Conservation (phyloP, 1,140 invertebrate species). For the Tribolium madens region DNA sequence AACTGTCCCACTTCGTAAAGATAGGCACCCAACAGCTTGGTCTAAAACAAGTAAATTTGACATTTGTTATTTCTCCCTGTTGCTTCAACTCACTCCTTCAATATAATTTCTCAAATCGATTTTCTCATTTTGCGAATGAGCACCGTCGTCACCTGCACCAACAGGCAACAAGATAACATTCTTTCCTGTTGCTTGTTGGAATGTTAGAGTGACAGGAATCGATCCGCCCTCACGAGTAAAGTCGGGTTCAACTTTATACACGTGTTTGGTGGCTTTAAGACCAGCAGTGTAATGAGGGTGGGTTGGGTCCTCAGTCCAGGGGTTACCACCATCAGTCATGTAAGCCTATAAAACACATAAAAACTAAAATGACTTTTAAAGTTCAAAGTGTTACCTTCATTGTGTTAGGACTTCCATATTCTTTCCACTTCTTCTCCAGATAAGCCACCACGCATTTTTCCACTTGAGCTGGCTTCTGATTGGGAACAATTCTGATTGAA, state of each 20-base stretch:
- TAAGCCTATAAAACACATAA: slow-evolving; percentile 65
- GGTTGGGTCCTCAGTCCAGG: slow-evolving; percentile 93
- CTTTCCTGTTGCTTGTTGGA: slow-evolving; percentile 90
- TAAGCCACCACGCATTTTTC: slow-evolving; percentile 81
- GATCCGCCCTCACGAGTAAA: slow-evolving; percentile 93
- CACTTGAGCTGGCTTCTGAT: slow-evolving; percentile 86
- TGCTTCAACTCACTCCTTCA: slow-evolving; percentile 80
- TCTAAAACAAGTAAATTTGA: slow-evolving; percentile 73
- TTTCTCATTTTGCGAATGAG: slow-evolving; percentile 99
- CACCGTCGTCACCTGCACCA: slow-evolving; percentile 94
- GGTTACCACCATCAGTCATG: slow-evolving; percentile 83
- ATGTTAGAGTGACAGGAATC: slow-evolving; percentile 87
- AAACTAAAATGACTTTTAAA: background rate
- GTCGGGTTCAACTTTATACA: slow-evolving; percentile 94
- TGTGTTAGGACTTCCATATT: slow-evolving; percentile 86
- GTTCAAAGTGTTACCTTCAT: slow-evolving; percentile 74
- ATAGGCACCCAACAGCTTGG: slow-evolving; percentile 88
- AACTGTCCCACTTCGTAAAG: slow-evolving; percentile 81
- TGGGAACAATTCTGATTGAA: slow-evolving; percentile 93
- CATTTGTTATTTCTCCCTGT: slow-evolving; percentile 50
- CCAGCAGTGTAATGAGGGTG: slow-evolving; percentile 94
- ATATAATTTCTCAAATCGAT: slow-evolving; percentile 93
- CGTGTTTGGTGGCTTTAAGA: slow-evolving; percentile 85
- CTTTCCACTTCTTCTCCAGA: slow-evolving; percentile 78
- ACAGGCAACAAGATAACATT: slow-evolving; percentile 94